phyloP scores from a whole-genome alignment of 2,797 vertebrate genomes.

The Danio tinwini region DNA sequence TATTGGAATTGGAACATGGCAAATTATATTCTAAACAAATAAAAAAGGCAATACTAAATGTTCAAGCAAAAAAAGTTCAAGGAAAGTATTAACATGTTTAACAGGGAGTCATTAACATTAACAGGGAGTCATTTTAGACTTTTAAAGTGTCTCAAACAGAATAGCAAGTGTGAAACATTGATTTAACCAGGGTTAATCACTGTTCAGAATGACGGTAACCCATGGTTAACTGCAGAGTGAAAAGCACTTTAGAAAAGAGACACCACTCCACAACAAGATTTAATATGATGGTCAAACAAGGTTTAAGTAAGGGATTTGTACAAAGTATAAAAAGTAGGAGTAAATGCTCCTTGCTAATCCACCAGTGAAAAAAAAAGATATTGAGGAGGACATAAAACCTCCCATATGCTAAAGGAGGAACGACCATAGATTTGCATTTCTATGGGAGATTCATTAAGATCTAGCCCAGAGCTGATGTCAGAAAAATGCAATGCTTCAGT shows the following conservation, averaged over 20 bases:
- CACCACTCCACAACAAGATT: not conserved
- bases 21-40: too few relatives aligned
- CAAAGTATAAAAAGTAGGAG: not conserved
- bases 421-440: constrained; percentile 4
- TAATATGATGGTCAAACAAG: not conserved
- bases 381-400: constrained; percentile 37
- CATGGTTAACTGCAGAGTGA: not conserved
- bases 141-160: too few relatives aligned
- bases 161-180: too few relatives aligned
- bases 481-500: constrained; percentile 27
- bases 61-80: too few relatives aligned
- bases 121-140: too few relatives aligned
- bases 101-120: too few relatives aligned
- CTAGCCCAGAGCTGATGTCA: constrained; percentile 31
- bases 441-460: constrained; percentile 25
- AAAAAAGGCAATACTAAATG: too few relatives aligned
- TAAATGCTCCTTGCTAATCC: constrained; percentile 56
- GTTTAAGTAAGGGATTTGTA: not conserved
- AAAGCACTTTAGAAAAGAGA: not conserved
- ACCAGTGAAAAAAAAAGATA: constrained; percentile 26
- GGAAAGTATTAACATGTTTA: too few relatives aligned
- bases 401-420: constrained; percentile 4
- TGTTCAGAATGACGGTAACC: too few relatives aligned
- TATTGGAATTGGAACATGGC: too few relatives aligned
- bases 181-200: too few relatives aligned